Evolutionary conservation across 1,140 invertebrate genomes (phyloP), one percentile per base, ranked within the genome.

Genomic region (Carposina sasakii): DNA sequence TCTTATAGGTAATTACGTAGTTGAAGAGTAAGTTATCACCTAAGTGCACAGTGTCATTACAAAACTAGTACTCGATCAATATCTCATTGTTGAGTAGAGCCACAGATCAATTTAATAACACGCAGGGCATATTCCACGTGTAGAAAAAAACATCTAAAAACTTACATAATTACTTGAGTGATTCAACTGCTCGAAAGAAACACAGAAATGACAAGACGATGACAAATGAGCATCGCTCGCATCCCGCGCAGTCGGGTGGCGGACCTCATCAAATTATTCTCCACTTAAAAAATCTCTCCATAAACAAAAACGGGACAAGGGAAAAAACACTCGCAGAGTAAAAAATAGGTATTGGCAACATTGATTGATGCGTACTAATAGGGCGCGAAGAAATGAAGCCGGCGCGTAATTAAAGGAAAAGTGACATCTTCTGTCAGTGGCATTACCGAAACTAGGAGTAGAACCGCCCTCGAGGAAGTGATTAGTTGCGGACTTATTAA

Each of bases 341-440:
- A 84, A 83, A 84, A 84, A 76, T 77, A 81, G 69, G 69, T 82
- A 84, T 84, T 84, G 81, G 81, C 81, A 84, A 82, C 77, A 82
- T 84, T 84, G 81, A 84, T 84, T 84, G 81, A 84, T 84, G 81
- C 69, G 71, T 81, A 81, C 81, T 84, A 84, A 84, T 82, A 84
- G 81, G 78, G 76, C 81, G 78, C 73, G 77, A 78, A 81, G 76
- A 70, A 81, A 84, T 77, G 75, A 81, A 70, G 71, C 76, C 71
- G 67, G 58, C 54, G 64, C 69, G 59, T 82, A 84, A 84, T 84
- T 84, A 82, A 76, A 79, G 68, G 65, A 75, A 72, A 79, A 81
- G 74, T 84, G 81, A 84, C 81, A 81, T 75, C 71, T 81, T 81
- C 81, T 82, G 77, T 82, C 77, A 75, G 48, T 73, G 64, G 60